Conservation (phyloP, 2,113 vertebrate species). For the Halcyon senegalensis region DNA sequence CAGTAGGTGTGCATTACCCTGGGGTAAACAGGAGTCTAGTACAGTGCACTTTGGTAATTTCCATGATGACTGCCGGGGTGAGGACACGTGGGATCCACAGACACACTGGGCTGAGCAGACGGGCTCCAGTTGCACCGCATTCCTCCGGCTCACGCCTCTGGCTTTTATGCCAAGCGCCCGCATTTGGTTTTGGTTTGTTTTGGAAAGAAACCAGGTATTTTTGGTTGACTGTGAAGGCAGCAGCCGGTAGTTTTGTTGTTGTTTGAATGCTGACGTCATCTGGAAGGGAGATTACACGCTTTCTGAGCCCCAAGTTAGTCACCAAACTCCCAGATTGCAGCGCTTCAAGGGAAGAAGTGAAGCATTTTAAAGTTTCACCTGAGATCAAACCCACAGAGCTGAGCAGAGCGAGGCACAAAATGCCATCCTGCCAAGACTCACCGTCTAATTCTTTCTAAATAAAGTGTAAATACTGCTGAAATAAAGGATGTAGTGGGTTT, state of each 20-base stretch:
- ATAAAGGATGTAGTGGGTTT: neutral
- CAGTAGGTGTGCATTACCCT: neutral
- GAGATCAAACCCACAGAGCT: neutral
- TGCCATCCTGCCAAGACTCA: neutral
- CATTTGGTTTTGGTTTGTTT: neutral
- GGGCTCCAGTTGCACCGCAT: constrained; percentile 18
- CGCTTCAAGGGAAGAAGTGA: neutral
- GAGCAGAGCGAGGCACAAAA: neutral
- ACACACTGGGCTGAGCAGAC: neutral
- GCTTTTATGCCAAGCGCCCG: neutral
- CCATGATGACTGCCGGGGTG: neutral
- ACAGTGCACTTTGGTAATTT: neutral
- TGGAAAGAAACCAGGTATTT: neutral
- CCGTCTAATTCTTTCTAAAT: neutral
- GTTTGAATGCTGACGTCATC: neutral
- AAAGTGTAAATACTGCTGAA: neutral
- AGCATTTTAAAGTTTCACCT: neutral
- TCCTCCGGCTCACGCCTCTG: constrained; percentile 4
- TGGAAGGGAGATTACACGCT: neutral
- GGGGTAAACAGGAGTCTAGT: neutral
- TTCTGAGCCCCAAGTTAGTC: neutral
- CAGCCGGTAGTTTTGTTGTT: neutral
- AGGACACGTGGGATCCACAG: neutral
- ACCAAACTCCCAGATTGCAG: neutral
- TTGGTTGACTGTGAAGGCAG: neutral